These are phyloP conservation scores for Conomelus anceps DNA, from an alignment of 2,888 invertebrate genomes.

Conservation along the genomic window DNA sequence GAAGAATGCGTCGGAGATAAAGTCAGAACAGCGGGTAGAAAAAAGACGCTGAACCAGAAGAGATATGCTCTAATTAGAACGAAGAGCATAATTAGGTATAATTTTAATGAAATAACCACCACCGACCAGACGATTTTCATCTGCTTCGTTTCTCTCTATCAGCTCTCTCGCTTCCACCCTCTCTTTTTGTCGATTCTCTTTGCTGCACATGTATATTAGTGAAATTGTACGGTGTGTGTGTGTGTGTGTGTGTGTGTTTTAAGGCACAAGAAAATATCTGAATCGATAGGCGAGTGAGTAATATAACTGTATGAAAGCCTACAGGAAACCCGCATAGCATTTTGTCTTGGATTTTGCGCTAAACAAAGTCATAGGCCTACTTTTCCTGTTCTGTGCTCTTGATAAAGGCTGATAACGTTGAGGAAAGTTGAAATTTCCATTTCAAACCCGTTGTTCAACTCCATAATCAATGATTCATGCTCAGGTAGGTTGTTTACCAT, in stretches of 20 bases:
- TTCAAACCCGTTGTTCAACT: not conserved
- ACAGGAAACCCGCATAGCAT: not conserved
- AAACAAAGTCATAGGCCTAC: not conserved
- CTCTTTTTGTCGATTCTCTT: not conserved
- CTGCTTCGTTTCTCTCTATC: not conserved
- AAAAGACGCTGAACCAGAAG: conserved; percentile 19
- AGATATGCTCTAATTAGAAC: conserved; percentile 51
- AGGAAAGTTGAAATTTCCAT: not conserved
- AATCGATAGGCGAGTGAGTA: not conserved
- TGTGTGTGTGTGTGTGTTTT: not conserved
- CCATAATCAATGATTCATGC: not conserved
- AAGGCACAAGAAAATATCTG: not conserved
- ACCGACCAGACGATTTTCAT: conserved; percentile 1
- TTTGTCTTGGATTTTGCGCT: not conserved
- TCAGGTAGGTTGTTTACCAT: not conserved
- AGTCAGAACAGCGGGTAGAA: conserved; percentile 12
- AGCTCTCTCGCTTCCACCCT: not conserved
- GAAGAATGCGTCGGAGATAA: not conserved
- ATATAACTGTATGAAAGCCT: not conserved
- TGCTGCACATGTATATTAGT: too few species aligned
- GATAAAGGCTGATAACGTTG: not conserved
- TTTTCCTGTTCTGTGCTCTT: not conserved
- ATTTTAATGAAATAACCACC: conserved; percentile 48
- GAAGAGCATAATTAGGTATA: conserved; percentile 59
- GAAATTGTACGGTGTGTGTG: not conserved